These are phyloP conservation scores for Microplitis manilae DNA, from an alignment of 2,888 invertebrate genomes.

Conservation along the genomic window DNA sequence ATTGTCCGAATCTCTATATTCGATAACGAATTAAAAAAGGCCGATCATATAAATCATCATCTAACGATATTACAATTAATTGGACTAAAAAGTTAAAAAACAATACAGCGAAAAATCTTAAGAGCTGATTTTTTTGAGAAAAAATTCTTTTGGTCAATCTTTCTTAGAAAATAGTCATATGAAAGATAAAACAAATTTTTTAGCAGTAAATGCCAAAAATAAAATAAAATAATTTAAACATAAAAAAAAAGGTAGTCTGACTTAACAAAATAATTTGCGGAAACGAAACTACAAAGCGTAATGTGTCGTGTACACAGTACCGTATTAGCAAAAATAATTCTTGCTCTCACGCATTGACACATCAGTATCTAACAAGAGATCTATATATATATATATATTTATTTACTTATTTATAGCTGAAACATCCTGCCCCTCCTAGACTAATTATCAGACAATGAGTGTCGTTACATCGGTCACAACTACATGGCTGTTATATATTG, in stretches of 20 bases:
- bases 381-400: too few species aligned
- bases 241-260: conserved; percentile 9
- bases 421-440: conserved; percentile 69
- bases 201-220: background rate
- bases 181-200: background rate
- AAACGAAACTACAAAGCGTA: conserved; percentile 32
- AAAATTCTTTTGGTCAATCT: too few species aligned
- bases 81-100: too few species aligned
- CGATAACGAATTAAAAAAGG: too few species aligned
- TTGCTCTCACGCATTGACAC: conserved; percentile 42
- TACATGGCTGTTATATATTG: conserved; percentile 26
- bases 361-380: conserved; percentile 11
- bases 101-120: too few species aligned
- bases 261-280: conserved; percentile 21
- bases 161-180: too few species aligned
- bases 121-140: too few species aligned
- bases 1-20: too few species aligned
- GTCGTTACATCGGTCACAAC: conserved; percentile 65
- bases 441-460: conserved; percentile 68
- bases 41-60: too few species aligned
- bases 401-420: conserved; percentile 31
- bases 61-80: too few species aligned
- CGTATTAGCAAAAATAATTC: conserved; percentile 10
- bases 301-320: background rate
- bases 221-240: background rate